Evolutionary conservation across 2,888 invertebrate species (phyloP).

Genomic region (Pristionchus entomophagus): DNA sequence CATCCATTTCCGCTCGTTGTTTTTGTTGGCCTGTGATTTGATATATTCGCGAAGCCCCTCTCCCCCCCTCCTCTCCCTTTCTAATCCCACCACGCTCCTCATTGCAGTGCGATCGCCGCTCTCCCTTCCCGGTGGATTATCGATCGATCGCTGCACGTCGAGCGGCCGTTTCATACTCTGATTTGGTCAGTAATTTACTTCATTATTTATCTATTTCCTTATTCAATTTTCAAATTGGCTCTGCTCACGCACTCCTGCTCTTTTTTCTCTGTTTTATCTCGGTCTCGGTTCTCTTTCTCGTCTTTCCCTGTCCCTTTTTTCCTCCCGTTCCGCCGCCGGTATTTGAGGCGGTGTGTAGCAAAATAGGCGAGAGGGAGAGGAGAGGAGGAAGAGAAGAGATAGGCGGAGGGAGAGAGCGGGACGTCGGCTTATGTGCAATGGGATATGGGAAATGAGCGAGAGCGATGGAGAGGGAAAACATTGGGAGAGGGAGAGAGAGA

Average conservation of each 20-base stretch:
- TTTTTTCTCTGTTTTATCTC: no score
- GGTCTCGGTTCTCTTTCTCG: background rate
- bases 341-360: constrained; percentile 19
- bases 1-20: background rate
- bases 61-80: background rate
- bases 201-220: background rate
- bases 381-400: constrained; percentile 11
- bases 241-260: background rate
- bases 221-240: background rate
- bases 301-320: background rate
- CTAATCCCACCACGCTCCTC: constrained; percentile 1
- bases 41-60: background rate
- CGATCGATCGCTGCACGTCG: background rate
- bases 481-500: constrained; percentile 37
- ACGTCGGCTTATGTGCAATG: constrained; percentile 37
- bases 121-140: constrained; percentile 36
- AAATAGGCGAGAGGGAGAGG: constrained; percentile 31
- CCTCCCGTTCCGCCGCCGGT: background rate
- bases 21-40: background rate
- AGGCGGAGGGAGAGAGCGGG: background rate
- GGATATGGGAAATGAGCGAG: constrained; percentile 43
- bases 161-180: constrained; percentile 15
- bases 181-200: no score
- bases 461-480: background rate
- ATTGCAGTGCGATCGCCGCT: constrained; percentile 37